Percentiles rank a stretch among this genome's conserved stretches.
phyloP scores from a whole-genome alignment of 2,888 invertebrate species.

The Heteromyza rotundicornis region DNA sequence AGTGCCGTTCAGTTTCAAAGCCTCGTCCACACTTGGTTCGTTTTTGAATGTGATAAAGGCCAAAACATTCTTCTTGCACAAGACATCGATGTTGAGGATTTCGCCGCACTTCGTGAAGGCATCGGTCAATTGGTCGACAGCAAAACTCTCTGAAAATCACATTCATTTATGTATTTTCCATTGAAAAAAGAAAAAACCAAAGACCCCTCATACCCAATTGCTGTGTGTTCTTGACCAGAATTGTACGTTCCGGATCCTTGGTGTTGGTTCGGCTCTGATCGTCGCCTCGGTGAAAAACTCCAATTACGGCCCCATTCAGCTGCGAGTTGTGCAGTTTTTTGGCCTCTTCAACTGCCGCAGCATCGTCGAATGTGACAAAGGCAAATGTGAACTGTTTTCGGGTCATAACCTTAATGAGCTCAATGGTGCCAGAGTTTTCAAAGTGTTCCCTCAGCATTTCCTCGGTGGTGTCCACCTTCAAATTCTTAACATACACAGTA shows the following conservation, averaged over 20 bases:
- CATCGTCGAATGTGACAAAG: conserved; percentile 37
- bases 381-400: conserved; percentile 21
- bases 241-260: conserved; percentile 33
- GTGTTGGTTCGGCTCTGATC: neutral
- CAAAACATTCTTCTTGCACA: conserved; percentile 39
- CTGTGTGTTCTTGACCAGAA: conserved; percentile 38
- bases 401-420: conserved; percentile 13
- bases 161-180: neutral
- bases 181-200: neutral
- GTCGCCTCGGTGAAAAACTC: conserved; percentile 31
- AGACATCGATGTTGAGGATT: conserved; percentile 35
- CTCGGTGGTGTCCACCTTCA: conserved; percentile 30
- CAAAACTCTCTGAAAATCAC: conserved; percentile 14
- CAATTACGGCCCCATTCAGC: conserved; percentile 39
- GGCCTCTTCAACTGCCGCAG: conserved; percentile 27
- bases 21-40: conserved; percentile 34
- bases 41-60: conserved; percentile 44
- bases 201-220: conserved; percentile 19
- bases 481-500: conserved; percentile 28
- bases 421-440: conserved; percentile 40
- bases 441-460: conserved; percentile 38
- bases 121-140: conserved; percentile 29
- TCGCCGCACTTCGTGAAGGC: conserved; percentile 47
- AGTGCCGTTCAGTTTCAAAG: conserved; percentile 39
- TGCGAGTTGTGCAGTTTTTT: conserved; percentile 39